Conservation (phyloP, 2,797 vertebrate genomes). For the Acestrorhynchus altus region DNA sequence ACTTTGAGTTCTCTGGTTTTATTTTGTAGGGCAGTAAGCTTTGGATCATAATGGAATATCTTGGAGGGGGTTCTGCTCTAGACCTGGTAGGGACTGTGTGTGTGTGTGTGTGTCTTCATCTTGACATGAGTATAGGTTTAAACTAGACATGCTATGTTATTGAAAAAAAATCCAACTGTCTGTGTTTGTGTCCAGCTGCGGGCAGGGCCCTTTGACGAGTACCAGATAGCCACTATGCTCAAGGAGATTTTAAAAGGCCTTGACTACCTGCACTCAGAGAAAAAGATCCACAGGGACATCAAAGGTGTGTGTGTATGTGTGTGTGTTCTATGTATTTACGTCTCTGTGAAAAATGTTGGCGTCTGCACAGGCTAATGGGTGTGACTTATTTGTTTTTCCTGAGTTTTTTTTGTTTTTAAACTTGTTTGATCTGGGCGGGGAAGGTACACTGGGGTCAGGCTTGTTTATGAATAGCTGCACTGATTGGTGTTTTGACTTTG, state of each 20-base stretch:
- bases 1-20: too few species aligned
- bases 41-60: constrained; percentile 99
- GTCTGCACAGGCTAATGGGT: constrained; percentile 39
- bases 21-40: constrained; percentile 90
- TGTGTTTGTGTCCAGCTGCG: constrained; percentile 80
- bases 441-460: constrained; percentile 7
- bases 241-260: constrained; percentile 97
- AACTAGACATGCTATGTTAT: too few species aligned
- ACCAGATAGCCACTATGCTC: constrained; percentile 96
- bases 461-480: constrained; percentile 9
- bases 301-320: constrained; percentile 82
- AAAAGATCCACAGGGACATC: constrained; percentile 98
- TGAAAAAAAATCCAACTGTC: neutral
- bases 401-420: constrained; percentile 35
- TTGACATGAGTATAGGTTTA: neutral
- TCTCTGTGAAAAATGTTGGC: constrained; percentile 23
- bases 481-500: constrained; percentile 30
- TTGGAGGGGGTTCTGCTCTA: constrained; percentile 95
- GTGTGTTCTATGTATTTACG: neutral
- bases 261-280: constrained; percentile 96
- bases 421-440: constrained; percentile 36
- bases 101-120: neutral
- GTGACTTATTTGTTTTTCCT: constrained; percentile 57
- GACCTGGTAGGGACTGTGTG: constrained; percentile 85
- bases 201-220: constrained; percentile 94